Evolutionary conservation across 2,888 invertebrate genomes (phyloP), one percentile per base, ranked within the genome.

Genomic region (Parnassius apollo): DNA sequence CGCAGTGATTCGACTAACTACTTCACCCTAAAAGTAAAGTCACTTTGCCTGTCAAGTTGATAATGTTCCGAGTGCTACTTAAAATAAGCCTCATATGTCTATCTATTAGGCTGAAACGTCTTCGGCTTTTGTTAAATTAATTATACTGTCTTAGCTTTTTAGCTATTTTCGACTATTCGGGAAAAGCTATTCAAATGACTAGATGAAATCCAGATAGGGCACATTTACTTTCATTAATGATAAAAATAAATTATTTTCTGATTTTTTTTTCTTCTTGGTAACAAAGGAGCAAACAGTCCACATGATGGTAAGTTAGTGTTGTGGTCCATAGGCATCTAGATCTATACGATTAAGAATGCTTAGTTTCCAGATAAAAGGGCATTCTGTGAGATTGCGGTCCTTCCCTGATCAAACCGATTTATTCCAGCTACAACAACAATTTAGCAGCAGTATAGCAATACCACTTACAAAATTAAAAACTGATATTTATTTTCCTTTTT

Each of bases 31-130:
- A 73, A n/a, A n/a, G n/a, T n/a, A n/a, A n/a, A n/a, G n/a, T 18
- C 80, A 80, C 79, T 81, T 77, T 73, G 76, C 74, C 77, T 76
- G 78, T 77, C 76, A 74, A 76, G 76, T 75, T 82, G 80, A 82
- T 82, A 77, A 69, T 66, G 66, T 68, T 65, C 63, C 68, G 61
- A 74, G 68, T 69, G 71, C 69, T 72, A 64, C 62, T 68, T 71
- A 67, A 67, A 61, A 70, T 68, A 69, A 69, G 70, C 66, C 64
- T 69, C 65, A 64, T 7, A 0, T 65, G 69, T 64, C 65, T 68
- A 66, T 65, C 68, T 67, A 62, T 65, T 68, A 67, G 54, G 66
- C 64, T 52, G 66, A 61, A 65, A 62, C 63, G 64, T 68, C 67
- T 69, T 69, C 66, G 66, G 67, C 60, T 68, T 62, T 68, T 59